Evolutionary conservation across 2,888 invertebrate species (phyloP).

Genomic region (Diloba caeruleocephala): DNA sequence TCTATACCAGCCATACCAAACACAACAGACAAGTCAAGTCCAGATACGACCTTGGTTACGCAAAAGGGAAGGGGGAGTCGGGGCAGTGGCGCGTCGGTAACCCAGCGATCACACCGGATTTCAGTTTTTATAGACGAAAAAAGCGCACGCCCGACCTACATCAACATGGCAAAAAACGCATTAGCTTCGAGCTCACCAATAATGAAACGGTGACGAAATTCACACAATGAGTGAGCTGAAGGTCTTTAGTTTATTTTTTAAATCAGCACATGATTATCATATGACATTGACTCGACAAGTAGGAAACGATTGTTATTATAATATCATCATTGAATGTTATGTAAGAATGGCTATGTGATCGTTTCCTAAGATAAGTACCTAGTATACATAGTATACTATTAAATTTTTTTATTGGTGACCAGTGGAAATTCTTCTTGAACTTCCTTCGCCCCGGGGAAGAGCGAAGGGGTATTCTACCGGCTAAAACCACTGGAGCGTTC

Average conservation of each 20-base stretch:
- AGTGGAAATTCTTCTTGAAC: too few relatives aligned
- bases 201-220: conserved; percentile 58
- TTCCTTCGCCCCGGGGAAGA: too few relatives aligned
- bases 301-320: conserved; percentile 56
- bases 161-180: conserved; percentile 75
- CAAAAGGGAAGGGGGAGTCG: conserved; percentile 40
- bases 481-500: too few relatives aligned
- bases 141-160: conserved; percentile 81
- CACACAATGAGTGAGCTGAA: conserved; percentile 56
- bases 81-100: conserved; percentile 59
- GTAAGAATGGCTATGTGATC: conserved; percentile 29
- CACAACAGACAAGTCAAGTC: neutral
- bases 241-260: conserved; percentile 60
- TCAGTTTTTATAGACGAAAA: conserved; percentile 70
- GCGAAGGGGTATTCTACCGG: too few relatives aligned
- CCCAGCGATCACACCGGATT: conserved; percentile 48
- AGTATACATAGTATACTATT: too few relatives aligned
- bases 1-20: neutral
- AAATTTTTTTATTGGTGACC: too few relatives aligned
- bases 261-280: conserved; percentile 60
- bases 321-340: conserved; percentile 43
- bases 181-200: conserved; percentile 58
- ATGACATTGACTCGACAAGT: conserved; percentile 61
- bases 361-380: neutral
- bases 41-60: conserved; percentile 38